Evolutionary conservation across 2,797 vertebrate species (phyloP), one percentile per base, ranked within the genome.

Genomic region (Sciurus vulgaris): DNA sequence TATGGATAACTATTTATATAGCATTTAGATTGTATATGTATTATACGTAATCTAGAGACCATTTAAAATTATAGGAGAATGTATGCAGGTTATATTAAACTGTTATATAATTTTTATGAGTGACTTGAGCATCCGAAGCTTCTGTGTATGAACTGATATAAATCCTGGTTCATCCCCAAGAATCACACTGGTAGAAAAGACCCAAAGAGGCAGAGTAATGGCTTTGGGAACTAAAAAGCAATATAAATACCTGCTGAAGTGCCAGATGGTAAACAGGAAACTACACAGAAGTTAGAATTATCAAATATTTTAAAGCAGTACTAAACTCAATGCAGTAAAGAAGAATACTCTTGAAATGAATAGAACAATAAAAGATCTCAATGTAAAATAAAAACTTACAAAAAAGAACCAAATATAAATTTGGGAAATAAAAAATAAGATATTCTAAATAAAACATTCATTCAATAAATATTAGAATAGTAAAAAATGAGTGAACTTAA

Each of bases 381-480:
- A 44, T 5, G 72, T 2, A 59, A 92, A 84, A n/a, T 18, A 63
- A 65, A n/a, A 93, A 93, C 33, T 41, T 69, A 15, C 59, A 65
- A 72, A 76, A 82, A 81, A 33, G 8, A 54, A 33, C 5, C 4
- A 67, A 18, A 24, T 41, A 26, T 63, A 94, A 91, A 38, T 41
- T 86, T 95, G 61, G 88, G 28, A 65, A 90, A 81, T 63, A 17
- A 79, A 88, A 88, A 77, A 30, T 56, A 47, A 0, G 73, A 15
- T 47, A 91, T 47, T 73, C 81, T 18, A 85, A 94, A 82, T 56
- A 12, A 51, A 77, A 69, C 73, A 44, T 35, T 89, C 73, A 76
- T 18, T 49, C 17, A 67, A 30, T 72, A 28, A 92, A 30, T 84
- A 74, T 6, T 11, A 95, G 11, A 79, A 24, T 61, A 10, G 73